A percentile compares a stretch with the other conserved stretches of the same genome.
phyloP scores from a whole-genome alignment of 2,888 invertebrate species.

The Clostera curtula region DNA sequence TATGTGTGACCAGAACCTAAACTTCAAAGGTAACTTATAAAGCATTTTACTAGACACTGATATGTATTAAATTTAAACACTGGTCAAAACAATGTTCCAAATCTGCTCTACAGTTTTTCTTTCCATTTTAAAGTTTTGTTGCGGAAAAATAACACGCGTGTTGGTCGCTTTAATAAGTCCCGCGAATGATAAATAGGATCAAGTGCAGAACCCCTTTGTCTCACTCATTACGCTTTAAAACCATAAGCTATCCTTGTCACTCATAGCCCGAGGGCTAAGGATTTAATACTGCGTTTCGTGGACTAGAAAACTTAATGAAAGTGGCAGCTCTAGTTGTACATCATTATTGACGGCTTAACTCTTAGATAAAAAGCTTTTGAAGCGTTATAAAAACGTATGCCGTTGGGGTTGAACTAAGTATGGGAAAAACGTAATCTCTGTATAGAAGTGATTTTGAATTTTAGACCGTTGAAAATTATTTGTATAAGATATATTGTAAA shows the following conservation, averaged over 20 bases:
- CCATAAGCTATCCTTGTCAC: slow-evolving; percentile 29
- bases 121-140: slow-evolving; percentile 49
- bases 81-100: slow-evolving; percentile 11
- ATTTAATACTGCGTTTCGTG: slow-evolving; percentile 45
- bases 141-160: slow-evolving; percentile 53
- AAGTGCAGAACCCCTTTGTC: slow-evolving; percentile 44
- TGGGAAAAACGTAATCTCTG: too few relatives aligned
- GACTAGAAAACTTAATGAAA: slow-evolving; percentile 64
- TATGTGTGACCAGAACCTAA: slow-evolving; percentile 5
- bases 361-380: slow-evolving; percentile 52
- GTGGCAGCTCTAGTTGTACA: slow-evolving; percentile 44
- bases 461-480: too few relatives aligned
- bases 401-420: slow-evolving; percentile 42
- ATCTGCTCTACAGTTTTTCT: slow-evolving; percentile 38
- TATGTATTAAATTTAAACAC: too few relatives aligned
- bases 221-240: slow-evolving; percentile 25
- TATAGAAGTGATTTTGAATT: too few relatives aligned
- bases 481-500: too few relatives aligned
- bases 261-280: slow-evolving; percentile 34
- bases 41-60: too few relatives aligned
- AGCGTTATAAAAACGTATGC: slow-evolving; percentile 57
- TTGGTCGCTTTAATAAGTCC: slow-evolving; percentile 68
- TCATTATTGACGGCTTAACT: slow-evolving; percentile 64
- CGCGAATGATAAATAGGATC: slow-evolving; percentile 68
- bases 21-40: too few relatives aligned